Conservation (phyloP, 1,140 invertebrate genomes). For the Ips typographus region DNA sequence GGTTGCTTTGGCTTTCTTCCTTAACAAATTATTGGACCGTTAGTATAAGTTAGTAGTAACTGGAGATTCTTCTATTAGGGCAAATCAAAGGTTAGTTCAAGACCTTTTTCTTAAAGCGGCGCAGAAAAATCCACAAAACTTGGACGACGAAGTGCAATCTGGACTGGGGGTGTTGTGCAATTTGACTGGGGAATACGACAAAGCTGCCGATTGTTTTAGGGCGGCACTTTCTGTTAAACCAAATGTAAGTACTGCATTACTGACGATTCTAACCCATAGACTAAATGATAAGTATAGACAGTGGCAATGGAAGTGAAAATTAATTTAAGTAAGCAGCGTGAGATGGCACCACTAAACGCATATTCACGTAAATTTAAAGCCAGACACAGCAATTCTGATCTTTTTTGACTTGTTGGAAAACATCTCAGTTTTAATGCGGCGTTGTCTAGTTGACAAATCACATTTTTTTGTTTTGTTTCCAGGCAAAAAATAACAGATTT, state of each 20-base stretch:
- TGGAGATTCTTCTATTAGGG: conserved; percentile 51
- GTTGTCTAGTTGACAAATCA: too few relatives aligned
- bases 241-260: conserved; percentile 59
- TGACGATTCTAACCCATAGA: background rate
- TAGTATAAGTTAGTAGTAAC: background rate
- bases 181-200: conserved; percentile 90
- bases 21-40: background rate
- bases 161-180: conserved; percentile 95
- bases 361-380: too few relatives aligned
- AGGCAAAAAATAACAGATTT: too few relatives aligned
- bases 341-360: too few relatives aligned
- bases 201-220: conserved; percentile 95
- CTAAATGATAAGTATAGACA: too few relatives aligned
- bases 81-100: conserved; percentile 69
- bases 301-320: background rate
- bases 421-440: too few relatives aligned
- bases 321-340: background rate
- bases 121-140: conserved; percentile 69
- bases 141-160: conserved; percentile 95
- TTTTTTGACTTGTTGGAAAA: too few relatives aligned
- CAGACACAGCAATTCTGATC: too few relatives aligned
- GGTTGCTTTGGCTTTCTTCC: conserved; percentile 3
- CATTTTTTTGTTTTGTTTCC: too few relatives aligned
- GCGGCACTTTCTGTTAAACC: conserved; percentile 82
- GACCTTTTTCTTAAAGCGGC: conserved; percentile 85